Conservation (phyloP, 2,888 invertebrate species). For the Trissoscelio sp. region DNA sequence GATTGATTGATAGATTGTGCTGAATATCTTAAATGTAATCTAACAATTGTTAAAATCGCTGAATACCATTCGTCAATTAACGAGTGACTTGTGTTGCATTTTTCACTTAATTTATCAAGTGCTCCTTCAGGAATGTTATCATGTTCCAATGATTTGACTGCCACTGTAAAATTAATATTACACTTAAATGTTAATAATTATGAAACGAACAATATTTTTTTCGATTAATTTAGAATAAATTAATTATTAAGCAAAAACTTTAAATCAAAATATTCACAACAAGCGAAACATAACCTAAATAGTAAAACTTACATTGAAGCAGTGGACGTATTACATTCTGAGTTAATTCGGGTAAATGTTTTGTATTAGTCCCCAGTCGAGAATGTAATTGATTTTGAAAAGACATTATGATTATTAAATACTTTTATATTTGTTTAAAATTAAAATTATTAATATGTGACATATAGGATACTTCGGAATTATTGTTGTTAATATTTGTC, state of each 20-base stretch:
- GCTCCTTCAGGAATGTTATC: slow-evolving; percentile 80
- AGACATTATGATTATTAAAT: too few relatives aligned
- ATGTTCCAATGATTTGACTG: slow-evolving; percentile 80
- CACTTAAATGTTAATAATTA: slow-evolving; percentile 32
- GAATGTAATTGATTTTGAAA: slow-evolving; percentile 76
- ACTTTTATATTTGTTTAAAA: too few relatives aligned
- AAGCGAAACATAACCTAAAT: slow-evolving; percentile 15
- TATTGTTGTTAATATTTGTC: too few relatives aligned
- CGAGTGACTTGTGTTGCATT: slow-evolving; percentile 79
- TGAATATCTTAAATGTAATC: slow-evolving; percentile 83
- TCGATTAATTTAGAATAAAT: not conserved
- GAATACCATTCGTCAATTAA: slow-evolving; percentile 85
- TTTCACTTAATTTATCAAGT: slow-evolving; percentile 79
- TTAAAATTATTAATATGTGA: too few relatives aligned
- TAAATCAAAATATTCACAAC: slow-evolving; percentile 11
- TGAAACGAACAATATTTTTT: not conserved
- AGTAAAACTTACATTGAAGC: slow-evolving; percentile 77
- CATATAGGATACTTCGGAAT: too few relatives aligned
- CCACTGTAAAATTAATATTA: slow-evolving; percentile 73
- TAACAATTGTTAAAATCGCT: slow-evolving; percentile 84
- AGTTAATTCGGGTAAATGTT: slow-evolving; percentile 77
- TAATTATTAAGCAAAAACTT: not conserved
- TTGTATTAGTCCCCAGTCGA: slow-evolving; percentile 76
- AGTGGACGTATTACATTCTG: slow-evolving; percentile 79
- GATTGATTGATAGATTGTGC: slow-evolving; percentile 83